Percentiles rank a stretch among this genome's conserved stretches.
These are phyloP conservation scores for Diachrysia chrysitis DNA, from an alignment of 2,888 invertebrate species.

Conservation along the genomic window DNA sequence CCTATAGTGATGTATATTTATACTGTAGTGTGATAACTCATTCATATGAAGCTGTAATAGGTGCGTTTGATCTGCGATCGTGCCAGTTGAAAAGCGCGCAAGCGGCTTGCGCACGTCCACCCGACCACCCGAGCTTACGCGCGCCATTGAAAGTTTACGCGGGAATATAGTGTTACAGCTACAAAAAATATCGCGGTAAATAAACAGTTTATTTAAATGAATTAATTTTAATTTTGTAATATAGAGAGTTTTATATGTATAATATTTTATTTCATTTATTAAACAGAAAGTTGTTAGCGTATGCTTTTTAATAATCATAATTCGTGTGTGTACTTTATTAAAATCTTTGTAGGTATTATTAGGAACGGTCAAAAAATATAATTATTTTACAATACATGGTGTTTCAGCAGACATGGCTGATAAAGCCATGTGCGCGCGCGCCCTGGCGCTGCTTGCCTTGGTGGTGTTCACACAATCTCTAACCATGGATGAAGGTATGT, in stretches of 20 bases:
- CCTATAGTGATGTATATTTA: too few species aligned
- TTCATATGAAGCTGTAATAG: conserved; percentile 24
- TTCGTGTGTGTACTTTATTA: too few species aligned
- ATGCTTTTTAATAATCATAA: too few species aligned
- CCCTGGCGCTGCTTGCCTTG: conserved; percentile 70
- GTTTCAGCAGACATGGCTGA: conserved; percentile 75
- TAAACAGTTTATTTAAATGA: conserved; percentile 31
- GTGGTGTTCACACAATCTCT: conserved; percentile 75
- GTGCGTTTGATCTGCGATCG: conserved; percentile 20
- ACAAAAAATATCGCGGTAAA: conserved; percentile 61
- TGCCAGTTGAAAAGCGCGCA: conserved; percentile 77
- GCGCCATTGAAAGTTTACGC: conserved; percentile 57
- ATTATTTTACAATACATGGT: conserved; percentile 28
- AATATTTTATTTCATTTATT: not conserved
- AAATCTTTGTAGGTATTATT: too few species aligned
- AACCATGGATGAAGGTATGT: conserved; percentile 87
- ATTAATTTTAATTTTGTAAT: not conserved
- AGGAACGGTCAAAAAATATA: too few species aligned
- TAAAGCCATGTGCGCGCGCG: conserved; percentile 72
- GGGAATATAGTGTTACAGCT: conserved; percentile 57
- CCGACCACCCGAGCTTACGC: conserved; percentile 52
- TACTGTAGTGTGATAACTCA: conserved; percentile 13
- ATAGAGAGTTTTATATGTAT: not conserved
- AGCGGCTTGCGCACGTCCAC: conserved; percentile 80
- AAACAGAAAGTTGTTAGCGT: not conserved